Percentiles rank a stretch among this genome's conserved stretches.
These are phyloP conservation scores for Tachysurus fulvidraco DNA, from an alignment of 2,113 vertebrate species.

Conservation along the genomic window DNA sequence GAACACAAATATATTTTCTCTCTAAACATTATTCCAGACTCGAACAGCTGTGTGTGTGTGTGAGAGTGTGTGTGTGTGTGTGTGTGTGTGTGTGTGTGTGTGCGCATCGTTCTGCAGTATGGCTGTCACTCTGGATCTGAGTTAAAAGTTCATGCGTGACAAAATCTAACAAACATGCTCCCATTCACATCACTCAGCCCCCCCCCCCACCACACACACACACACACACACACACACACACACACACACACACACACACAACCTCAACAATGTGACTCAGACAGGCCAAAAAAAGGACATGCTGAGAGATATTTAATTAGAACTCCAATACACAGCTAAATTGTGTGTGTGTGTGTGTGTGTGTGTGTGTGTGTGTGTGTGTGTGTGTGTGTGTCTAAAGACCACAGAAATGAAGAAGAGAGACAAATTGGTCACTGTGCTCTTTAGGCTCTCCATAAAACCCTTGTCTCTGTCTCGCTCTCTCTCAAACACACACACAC, in stretches of 20 bases:
- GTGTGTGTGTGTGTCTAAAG: background rate
- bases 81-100: slow-evolving; percentile 12
- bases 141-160: slow-evolving; percentile 34
- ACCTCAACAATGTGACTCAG: background rate
- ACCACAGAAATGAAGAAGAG: background rate
- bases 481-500: background rate
- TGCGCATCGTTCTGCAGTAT: slow-evolving; percentile 13
- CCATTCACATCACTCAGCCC: background rate
- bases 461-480: background rate
- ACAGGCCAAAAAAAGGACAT: background rate
- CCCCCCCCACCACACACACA: background rate
- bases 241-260: background rate
- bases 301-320: background rate
- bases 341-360: background rate
- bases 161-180: slow-evolving; percentile 12
- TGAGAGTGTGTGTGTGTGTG: slow-evolving; percentile 4
- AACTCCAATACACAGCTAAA: background rate
- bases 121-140: slow-evolving; percentile 63
- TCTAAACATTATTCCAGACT: background rate
- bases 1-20: background rate
- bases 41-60: background rate
- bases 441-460: background rate
- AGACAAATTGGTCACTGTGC: slow-evolving; percentile 12
- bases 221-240: background rate
- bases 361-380: slow-evolving; percentile 50